Conservation (phyloP, 2,888 invertebrate genomes). For the Melanophora roralis region DNA sequence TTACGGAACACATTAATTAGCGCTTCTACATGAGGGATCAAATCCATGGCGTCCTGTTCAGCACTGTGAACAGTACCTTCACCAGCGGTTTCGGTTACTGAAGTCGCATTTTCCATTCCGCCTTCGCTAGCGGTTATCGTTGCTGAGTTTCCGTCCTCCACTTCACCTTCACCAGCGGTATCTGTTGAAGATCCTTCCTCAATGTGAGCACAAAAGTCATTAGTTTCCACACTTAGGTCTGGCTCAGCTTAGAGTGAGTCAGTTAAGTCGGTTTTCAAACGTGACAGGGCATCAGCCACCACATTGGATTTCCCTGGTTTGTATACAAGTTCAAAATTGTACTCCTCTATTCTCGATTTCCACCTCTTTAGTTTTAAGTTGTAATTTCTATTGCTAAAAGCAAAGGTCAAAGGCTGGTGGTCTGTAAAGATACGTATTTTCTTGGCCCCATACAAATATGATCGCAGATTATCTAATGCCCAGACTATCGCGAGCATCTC, state of each 20-base stretch:
- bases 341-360: conserved; percentile 53
- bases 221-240: conserved; percentile 28
- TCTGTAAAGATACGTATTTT: conserved; percentile 35
- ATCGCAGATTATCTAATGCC: conserved; percentile 14
- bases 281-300: conserved; percentile 49
- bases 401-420: conserved; percentile 33
- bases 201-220: background rate
- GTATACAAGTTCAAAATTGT: conserved; percentile 46
- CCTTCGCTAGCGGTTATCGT: background rate
- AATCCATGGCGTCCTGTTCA: conserved; percentile 52
- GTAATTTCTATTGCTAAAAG: conserved; percentile 23
- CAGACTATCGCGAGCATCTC: conserved; percentile 28
- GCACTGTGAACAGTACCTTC: conserved; percentile 48
- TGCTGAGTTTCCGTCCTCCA: background rate
- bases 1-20: conserved; percentile 40
- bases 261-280: conserved; percentile 16
- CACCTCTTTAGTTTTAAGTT: conserved; percentile 41
- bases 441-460: conserved; percentile 22
- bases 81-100: background rate
- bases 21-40: conserved; percentile 42
- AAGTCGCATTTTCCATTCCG: background rate
- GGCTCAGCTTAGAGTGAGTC: conserved; percentile 23
- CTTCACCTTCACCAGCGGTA: background rate
- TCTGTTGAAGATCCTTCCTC: background rate
- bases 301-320: conserved; percentile 41